Evolutionary conservation across 1,140 invertebrate genomes (phyloP).

Genomic region (Drosophila chauvacae): DNA sequence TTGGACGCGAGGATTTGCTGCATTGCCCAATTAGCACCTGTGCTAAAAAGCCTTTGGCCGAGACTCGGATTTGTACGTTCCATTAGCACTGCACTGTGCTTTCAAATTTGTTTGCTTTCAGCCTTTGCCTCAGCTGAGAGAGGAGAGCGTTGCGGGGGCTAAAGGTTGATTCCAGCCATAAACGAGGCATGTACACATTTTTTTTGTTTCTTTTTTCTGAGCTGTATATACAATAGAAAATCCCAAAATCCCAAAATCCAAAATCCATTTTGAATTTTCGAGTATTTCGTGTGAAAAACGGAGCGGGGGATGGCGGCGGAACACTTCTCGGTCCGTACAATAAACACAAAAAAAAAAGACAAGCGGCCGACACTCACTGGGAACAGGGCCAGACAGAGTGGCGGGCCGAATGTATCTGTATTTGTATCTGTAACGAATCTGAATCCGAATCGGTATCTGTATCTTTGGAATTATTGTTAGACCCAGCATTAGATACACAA

Average conservation of each 20-base stretch:
- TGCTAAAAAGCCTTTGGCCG: slow-evolving; percentile 43
- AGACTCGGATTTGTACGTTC: slow-evolving; percentile 33
- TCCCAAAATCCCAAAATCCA: slow-evolving; percentile 43
- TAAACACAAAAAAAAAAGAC: slow-evolving; percentile 26
- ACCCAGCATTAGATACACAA: slow-evolving; percentile 59
- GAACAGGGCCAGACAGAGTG: slow-evolving; percentile 64
- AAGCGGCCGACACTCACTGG: slow-evolving; percentile 49
- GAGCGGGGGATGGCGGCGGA: slow-evolving; percentile 4
- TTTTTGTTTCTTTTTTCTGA: slow-evolving; percentile 3
- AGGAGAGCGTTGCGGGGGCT: slow-evolving; percentile 13
- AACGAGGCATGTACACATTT: slow-evolving; percentile 20
- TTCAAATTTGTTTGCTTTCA: slow-evolving; percentile 47
- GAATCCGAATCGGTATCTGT: slow-evolving; percentile 58
- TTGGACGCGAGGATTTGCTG: slow-evolving; percentile 45
- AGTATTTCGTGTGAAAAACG: slow-evolving; percentile 56
- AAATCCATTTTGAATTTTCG: slow-evolving; percentile 58
- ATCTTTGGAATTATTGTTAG: slow-evolving; percentile 46
- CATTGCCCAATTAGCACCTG: slow-evolving; percentile 66
- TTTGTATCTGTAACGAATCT: slow-evolving; percentile 69
- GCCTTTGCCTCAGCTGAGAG: slow-evolving; percentile 32
- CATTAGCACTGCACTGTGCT: slow-evolving; percentile 45
- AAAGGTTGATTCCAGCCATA: slow-evolving; percentile 15
- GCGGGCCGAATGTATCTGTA: slow-evolving; percentile 60
- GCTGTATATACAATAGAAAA: slow-evolving; percentile 56
- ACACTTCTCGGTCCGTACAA: slow-evolving; percentile 28